A percentile compares a stretch with the other conserved stretches of the same genome.
Evolutionary conservation across 2,888 invertebrate species (phyloP).

Genomic region (Belgica antarctica): DNA sequence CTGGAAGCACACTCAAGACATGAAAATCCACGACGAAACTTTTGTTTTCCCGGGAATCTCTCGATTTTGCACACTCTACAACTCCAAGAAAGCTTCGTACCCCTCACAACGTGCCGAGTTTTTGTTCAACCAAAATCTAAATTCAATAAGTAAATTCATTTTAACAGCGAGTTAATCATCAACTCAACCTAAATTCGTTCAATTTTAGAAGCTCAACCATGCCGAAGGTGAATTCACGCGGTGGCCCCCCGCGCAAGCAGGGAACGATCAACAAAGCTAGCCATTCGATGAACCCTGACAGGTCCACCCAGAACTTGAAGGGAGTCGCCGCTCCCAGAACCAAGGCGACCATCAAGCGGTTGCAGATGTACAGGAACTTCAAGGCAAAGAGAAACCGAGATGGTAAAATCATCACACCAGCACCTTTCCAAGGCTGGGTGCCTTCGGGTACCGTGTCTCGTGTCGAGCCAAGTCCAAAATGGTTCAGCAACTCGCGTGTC

Average conservation of each 20-base stretch:
- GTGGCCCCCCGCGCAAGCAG: slow-evolving; percentile 76
- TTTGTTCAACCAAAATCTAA: no score
- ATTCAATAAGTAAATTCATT: neutral
- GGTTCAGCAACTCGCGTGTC: slow-evolving; percentile 98
- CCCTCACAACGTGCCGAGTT: no score
- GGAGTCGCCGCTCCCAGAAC: slow-evolving; percentile 83
- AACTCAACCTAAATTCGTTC: neutral
- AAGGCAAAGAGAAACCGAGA: slow-evolving; percentile 87
- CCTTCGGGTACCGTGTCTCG: slow-evolving; percentile 87
- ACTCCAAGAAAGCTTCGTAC: no score
- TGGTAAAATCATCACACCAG: slow-evolving; percentile 89
- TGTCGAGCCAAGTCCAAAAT: slow-evolving; percentile 95
- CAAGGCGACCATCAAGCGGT: slow-evolving; percentile 89
- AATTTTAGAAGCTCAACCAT: slow-evolving; percentile 55
- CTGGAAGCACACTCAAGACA: no score
- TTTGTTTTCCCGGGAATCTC: no score
- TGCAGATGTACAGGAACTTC: slow-evolving; percentile 98
- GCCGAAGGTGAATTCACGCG: slow-evolving; percentile 72
- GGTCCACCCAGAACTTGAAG: slow-evolving; percentile 73
- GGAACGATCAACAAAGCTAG: slow-evolving; percentile 75
- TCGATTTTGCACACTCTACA: no score
- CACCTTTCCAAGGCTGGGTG: slow-evolving; percentile 89
- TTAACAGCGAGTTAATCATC: neutral
- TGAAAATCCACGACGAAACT: no score
- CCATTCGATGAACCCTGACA: slow-evolving; percentile 94